Percentiles rank a stretch among this genome's conserved stretches.
Evolutionary conservation across 1,140 invertebrate species (phyloP).

Genomic region (Drosophila kurseongensis): DNA sequence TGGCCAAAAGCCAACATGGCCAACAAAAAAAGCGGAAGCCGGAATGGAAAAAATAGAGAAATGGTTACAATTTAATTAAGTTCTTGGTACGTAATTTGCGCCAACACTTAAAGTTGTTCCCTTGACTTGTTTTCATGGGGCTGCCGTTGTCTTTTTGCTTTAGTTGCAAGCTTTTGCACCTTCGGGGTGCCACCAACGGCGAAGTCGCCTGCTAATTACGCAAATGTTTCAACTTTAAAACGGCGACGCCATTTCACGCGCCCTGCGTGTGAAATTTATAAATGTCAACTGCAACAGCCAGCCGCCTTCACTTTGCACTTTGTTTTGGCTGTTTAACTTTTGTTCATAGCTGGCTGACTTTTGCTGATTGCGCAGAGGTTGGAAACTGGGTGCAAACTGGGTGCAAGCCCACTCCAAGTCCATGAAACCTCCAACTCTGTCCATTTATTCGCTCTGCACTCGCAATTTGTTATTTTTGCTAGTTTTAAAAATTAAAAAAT

Average conservation of each 20-base stretch:
- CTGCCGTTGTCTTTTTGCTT: neutral
- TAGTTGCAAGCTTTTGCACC: constrained; percentile 40
- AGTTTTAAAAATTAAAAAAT: constrained; percentile 65
- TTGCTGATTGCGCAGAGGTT: constrained; percentile 68
- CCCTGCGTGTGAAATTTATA: constrained; percentile 62
- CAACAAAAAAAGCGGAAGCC: constrained; percentile 15
- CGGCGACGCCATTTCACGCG: constrained; percentile 60
- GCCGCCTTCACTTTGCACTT: constrained; percentile 58
- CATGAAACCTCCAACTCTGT: constrained; percentile 11
- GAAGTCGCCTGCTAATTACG: constrained; percentile 64
- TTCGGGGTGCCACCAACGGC: constrained; percentile 17
- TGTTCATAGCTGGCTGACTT: constrained; percentile 73
- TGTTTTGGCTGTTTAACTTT: constrained; percentile 80
- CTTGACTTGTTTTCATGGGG: constrained; percentile 7
- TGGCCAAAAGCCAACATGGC: constrained; percentile 71
- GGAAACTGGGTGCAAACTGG: constrained; percentile 23
- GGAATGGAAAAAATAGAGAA: constrained; percentile 23
- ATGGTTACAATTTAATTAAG: constrained; percentile 76
- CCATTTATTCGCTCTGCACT: constrained; percentile 9
- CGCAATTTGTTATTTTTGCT: constrained; percentile 68
- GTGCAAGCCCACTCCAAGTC: constrained; percentile 15
- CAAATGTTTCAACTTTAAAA: constrained; percentile 80
- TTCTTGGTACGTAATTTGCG: constrained; percentile 63
- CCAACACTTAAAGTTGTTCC: constrained; percentile 58
- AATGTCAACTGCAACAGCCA: constrained; percentile 46